Conservation (phyloP, 2,797 vertebrate genomes). For the Knipowitschia caucasica region DNA sequence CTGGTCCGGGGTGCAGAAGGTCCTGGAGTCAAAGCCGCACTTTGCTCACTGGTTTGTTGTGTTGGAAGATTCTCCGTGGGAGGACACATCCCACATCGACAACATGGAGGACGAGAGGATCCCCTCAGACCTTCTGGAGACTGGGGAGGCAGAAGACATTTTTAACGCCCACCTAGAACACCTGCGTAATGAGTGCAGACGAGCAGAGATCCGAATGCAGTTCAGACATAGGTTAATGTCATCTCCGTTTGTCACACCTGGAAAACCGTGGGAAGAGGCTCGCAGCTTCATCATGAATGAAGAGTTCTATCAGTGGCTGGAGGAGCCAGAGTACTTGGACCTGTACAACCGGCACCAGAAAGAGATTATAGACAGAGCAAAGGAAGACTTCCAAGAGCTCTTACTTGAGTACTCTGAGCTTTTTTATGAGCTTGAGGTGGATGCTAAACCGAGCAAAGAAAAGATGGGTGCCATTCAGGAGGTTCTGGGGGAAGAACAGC, state of each 20-base stretch:
- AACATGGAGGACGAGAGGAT: constrained; percentile 88
- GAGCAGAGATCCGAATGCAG: constrained; percentile 85
- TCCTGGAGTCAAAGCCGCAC: constrained; percentile 88
- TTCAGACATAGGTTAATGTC: constrained; percentile 88
- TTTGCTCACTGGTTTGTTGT: constrained; percentile 93
- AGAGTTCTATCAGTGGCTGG: constrained; percentile 95
- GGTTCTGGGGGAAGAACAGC: constrained; percentile 89
- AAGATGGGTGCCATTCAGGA: constrained; percentile 99
- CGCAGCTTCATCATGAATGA: constrained; percentile 98
- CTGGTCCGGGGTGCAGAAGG: constrained; percentile 86
- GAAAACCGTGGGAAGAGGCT: constrained; percentile 96
- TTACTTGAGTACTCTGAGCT: constrained; percentile 95
- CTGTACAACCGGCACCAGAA: constrained; percentile 94
- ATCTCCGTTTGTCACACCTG: constrained; percentile 91
- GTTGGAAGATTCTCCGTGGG: constrained; percentile 94
- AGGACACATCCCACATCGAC: constrained; percentile 88
- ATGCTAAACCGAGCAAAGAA: constrained; percentile 97
- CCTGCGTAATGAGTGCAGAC: constrained; percentile 84
- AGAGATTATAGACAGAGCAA: constrained; percentile 90
- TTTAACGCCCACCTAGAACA: constrained; percentile 87
- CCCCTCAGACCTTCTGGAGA: constrained; percentile 92
- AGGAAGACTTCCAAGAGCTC: constrained; percentile 97
- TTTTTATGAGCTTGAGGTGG: constrained; percentile 97
- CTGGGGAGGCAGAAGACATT: constrained; percentile 81
- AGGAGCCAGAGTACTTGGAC: constrained; percentile 89